phyloP scores from a whole-genome alignment of 2,888 invertebrate species.

The Dexiosoma caninum region DNA sequence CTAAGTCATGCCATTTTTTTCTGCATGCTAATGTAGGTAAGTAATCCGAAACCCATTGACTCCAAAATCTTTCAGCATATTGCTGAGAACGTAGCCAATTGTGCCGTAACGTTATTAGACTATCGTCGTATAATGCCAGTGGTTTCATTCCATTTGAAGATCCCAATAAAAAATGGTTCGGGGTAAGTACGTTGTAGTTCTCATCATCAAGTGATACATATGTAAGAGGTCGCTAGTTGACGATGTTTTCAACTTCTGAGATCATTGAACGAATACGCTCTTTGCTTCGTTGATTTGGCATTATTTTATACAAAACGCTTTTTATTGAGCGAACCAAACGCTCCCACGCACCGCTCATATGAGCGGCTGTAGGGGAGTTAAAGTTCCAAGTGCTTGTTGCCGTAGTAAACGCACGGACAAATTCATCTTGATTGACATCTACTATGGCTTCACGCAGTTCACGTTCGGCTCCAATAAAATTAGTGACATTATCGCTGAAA shows the following conservation, averaged over 20 bases:
- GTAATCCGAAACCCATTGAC: conserved; percentile 11
- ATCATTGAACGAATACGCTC: not conserved
- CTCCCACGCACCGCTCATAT: conserved; percentile 1
- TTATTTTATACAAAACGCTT: conserved; percentile 2
- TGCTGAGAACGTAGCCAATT: conserved; percentile 27
- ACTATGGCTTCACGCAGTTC: conserved; percentile 5
- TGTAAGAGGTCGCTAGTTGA: conserved; percentile 25
- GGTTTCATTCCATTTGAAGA: conserved; percentile 40
- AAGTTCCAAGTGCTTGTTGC: conserved; percentile 39
- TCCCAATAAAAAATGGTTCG: conserved; percentile 38
- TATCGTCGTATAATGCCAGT: conserved; percentile 26
- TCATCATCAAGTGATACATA: conserved; percentile 42
- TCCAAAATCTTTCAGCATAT: conserved; percentile 7
- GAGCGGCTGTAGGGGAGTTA: conserved; percentile 17
- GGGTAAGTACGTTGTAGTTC: conserved; percentile 12
- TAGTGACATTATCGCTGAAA: conserved; percentile 38
- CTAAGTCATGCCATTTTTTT: conserved; percentile 22
- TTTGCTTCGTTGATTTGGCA: conserved; percentile 1
- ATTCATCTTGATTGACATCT: conserved; percentile 1
- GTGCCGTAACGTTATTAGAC: not conserved
- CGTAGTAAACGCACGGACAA: conserved; percentile 9
- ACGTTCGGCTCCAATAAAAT: conserved; percentile 34
- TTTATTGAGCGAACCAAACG: not conserved
- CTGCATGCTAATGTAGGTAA: conserved; percentile 14
- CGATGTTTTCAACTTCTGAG: not conserved